Evolutionary conservation across 2,113 vertebrate genomes (phyloP), one percentile per base, ranked within the genome.

Genomic region (Apteryx mantelli): DNA sequence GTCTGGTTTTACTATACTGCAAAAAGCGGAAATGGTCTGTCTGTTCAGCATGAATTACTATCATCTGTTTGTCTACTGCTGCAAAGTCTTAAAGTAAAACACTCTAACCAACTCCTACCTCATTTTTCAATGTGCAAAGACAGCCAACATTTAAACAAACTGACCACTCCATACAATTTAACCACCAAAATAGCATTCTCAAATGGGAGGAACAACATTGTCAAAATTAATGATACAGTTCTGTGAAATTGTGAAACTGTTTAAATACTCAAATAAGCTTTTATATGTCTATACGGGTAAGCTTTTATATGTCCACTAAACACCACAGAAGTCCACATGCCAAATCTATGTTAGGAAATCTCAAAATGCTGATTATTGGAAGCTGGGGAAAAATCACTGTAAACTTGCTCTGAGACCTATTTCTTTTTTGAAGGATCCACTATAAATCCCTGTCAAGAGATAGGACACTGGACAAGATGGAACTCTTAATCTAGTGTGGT

Each of bases 1-100:
- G 74, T 53, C 63, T 82, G 69, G 28, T 79, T 56, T 90, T 97
- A 83, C 95, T 55, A 36, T 8, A 26, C 46, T 46, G n/a, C 98
- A 97, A 98, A 98, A 96, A 98, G 96, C 96, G 96, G 94, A 97
- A 97, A 96, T 92, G 82, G 82, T 86, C 93, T 95, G 97, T 97
- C 96, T 98, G 61, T 92, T 91, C 58, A 25, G 52, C 89, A 93
- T 36, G 97, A 98, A 97, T 94, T 96, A 90, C 90, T 97, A 97
- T 95, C 97, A 98, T 97, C 97, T 98, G 86, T 20, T 44, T 58
- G 64, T 15, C 86, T 88, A 5, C 76, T 74, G 69, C 65, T 61
- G 73, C 3, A 34, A 32, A 53, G 46, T 22, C 66, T 10, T 32
- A 22, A 40, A 36, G 25, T 9, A 68, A 74, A 2, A 21, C 77